phyloP scores from a whole-genome alignment of 2,888 invertebrate genomes.

The Graphium colonna region DNA sequence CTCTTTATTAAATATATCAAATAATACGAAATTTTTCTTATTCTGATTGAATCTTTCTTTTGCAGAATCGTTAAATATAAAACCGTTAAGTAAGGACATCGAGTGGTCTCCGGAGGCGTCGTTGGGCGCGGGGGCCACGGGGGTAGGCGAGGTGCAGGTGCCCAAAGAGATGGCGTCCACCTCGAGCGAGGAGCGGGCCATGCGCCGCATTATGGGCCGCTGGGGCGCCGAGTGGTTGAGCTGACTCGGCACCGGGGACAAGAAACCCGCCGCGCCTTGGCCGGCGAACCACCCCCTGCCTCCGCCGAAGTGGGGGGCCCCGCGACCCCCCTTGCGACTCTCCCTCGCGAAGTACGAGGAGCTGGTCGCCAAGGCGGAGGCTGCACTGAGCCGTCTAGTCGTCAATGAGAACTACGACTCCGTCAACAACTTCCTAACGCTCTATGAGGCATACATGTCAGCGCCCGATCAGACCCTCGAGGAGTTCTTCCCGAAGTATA shows the following conservation, averaged over 20 bases:
- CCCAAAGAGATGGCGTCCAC: conserved; percentile 55
- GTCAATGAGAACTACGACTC: conserved; percentile 94
- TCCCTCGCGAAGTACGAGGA: conserved; percentile 89
- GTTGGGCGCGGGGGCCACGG: conserved; percentile 64
- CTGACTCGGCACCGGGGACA: conserved; percentile 89
- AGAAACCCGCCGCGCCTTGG: conserved; percentile 57
- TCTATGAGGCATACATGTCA: conserved; percentile 84
- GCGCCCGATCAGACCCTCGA: conserved; percentile 84
- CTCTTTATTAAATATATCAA: no score
- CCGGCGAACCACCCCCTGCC: conserved; percentile 73
- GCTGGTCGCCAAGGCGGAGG: conserved; percentile 90
- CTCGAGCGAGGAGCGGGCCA: conserved; percentile 69
- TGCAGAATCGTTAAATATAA: conserved; percentile 77
- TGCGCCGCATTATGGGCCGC: conserved; percentile 85
- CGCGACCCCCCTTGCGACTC: conserved; percentile 84
- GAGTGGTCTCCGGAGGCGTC: conserved; percentile 73
- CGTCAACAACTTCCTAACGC: conserved; percentile 89
- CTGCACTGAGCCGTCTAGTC: conserved; percentile 89
- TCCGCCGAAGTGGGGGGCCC: conserved; percentile 69
- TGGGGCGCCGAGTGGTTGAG: conserved; percentile 98
- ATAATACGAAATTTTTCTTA: no score
- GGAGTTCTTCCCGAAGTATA: conserved; percentile 90
- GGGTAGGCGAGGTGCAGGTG: conserved; percentile 50
- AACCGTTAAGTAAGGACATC: conserved; percentile 74
- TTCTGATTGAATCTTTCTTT: no score